phyloP scores from a whole-genome alignment of 1,140 invertebrate species.

The Pseudomyrmex dendroicus region DNA sequence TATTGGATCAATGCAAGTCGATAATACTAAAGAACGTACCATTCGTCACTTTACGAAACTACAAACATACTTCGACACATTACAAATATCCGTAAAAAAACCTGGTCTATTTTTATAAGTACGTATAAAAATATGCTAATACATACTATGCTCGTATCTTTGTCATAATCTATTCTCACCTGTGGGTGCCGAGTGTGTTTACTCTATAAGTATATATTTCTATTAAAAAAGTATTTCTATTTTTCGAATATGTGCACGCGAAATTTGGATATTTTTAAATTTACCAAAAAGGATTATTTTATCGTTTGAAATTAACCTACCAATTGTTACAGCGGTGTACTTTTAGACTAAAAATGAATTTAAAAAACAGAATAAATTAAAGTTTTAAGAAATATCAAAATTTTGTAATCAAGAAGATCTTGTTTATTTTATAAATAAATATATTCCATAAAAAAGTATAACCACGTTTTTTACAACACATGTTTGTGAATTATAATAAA shows the following conservation, averaged over 20 bases:
- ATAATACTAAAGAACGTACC: conserved; percentile 20
- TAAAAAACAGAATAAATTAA: not conserved
- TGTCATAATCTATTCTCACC: conserved; percentile 39
- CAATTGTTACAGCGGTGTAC: too few relatives aligned
- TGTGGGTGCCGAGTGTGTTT: conserved; percentile 16
- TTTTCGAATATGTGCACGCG: not conserved
- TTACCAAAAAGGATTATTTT: not conserved
- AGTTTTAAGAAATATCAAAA: not conserved
- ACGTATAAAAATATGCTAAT: conserved; percentile 35
- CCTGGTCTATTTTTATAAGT: conserved; percentile 69
- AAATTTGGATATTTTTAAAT: conserved; percentile 1
- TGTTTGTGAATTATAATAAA: not conserved
- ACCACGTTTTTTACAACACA: not conserved
- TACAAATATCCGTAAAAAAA: conserved; percentile 10
- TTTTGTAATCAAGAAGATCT: not conserved
- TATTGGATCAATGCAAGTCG: conserved; percentile 2
- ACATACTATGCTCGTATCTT: conserved; percentile 27
- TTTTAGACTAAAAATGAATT: too few relatives aligned
- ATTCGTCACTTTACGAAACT: conserved; percentile 21
- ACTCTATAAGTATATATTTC: conserved; percentile 25
- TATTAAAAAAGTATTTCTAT: conserved; percentile 11
- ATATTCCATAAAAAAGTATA: not conserved
- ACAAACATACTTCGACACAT: conserved; percentile 29
- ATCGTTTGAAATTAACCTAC: not conserved
- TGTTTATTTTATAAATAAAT: not conserved